Evolutionary conservation across 2,888 invertebrate genomes (phyloP).

Genomic region (Drosophila setosimentum): DNA sequence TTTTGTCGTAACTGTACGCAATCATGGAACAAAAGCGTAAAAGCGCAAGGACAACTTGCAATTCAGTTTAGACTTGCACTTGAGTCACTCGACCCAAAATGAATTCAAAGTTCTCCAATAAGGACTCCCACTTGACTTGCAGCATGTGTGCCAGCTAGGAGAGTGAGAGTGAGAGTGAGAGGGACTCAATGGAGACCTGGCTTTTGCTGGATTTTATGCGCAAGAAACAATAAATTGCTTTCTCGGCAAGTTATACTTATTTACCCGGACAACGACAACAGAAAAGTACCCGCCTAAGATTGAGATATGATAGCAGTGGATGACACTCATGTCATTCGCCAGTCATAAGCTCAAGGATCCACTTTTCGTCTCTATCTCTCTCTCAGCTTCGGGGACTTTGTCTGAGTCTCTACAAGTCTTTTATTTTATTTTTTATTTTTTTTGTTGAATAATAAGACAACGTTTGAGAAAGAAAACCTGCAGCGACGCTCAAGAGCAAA

Average conservation of each 20-base stretch:
- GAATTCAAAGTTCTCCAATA: slow-evolving; percentile 70
- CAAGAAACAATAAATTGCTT: slow-evolving; percentile 73
- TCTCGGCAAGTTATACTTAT: slow-evolving; percentile 71
- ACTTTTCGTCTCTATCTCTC: slow-evolving; percentile 50
- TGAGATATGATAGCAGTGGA: slow-evolving; percentile 70
- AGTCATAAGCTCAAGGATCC: slow-evolving; percentile 71
- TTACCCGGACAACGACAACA: slow-evolving; percentile 36
- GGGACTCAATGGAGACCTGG: background rate
- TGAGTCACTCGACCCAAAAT: slow-evolving; percentile 57
- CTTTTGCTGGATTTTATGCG: slow-evolving; percentile 45
- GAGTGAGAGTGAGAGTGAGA: background rate
- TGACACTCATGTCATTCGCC: slow-evolving; percentile 69
- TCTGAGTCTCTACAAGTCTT: slow-evolving; percentile 21
- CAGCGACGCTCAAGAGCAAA: slow-evolving; percentile 62
- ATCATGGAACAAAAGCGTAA: slow-evolving; percentile 20
- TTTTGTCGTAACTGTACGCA: slow-evolving; percentile 28
- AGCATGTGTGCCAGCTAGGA: slow-evolving; percentile 6
- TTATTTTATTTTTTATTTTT: slow-evolving; percentile 2
- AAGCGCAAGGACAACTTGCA: slow-evolving; percentile 43
- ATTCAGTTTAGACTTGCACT: slow-evolving; percentile 26
- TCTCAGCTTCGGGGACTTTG: slow-evolving; percentile 26
- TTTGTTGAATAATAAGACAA: slow-evolving; percentile 45
- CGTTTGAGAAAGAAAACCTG: slow-evolving; percentile 29
- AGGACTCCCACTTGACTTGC: slow-evolving; percentile 36
- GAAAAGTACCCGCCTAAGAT: slow-evolving; percentile 40